Percentiles rank a stretch among this genome's conserved stretches.
Evolutionary conservation across 2,113 vertebrate genomes (phyloP).

Genomic region (Sigmodon hispidus): DNA sequence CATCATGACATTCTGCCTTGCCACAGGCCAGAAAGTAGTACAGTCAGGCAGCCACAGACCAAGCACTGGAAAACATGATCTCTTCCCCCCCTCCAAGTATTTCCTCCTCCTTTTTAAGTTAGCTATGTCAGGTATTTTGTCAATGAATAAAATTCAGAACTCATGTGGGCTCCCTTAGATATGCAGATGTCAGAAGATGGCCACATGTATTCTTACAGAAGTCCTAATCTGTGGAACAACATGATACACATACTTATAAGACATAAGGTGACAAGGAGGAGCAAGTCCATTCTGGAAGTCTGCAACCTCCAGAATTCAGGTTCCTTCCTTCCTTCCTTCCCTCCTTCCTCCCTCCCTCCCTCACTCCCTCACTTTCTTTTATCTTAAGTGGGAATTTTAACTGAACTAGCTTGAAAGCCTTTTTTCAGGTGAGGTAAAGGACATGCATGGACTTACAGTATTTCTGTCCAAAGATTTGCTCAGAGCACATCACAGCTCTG

Average conservation of each 20-base stretch:
- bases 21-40: neutral
- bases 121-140: neutral
- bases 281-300: neutral
- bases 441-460: neutral
- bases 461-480: neutral
- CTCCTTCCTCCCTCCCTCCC: too few relatives aligned
- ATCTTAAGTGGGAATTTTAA: neutral
- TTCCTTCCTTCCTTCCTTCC: accelerated
- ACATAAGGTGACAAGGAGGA: neutral
- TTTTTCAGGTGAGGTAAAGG: neutral
- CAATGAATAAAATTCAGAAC: neutral
- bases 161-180: neutral
- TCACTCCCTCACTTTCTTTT: neutral
- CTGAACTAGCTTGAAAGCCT: neutral
- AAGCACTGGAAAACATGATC: neutral
- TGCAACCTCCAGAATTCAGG: too few relatives aligned
- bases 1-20: neutral
- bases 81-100: too few relatives aligned
- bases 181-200: neutral
- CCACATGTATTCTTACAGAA: neutral
- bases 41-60: neutral
- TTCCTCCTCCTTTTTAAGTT: neutral
- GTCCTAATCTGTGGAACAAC: neutral
- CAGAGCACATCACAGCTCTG: neutral
- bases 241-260: neutral